Conservation (phyloP, 2,113 vertebrate species). For the Aptenodytes forsteri region DNA sequence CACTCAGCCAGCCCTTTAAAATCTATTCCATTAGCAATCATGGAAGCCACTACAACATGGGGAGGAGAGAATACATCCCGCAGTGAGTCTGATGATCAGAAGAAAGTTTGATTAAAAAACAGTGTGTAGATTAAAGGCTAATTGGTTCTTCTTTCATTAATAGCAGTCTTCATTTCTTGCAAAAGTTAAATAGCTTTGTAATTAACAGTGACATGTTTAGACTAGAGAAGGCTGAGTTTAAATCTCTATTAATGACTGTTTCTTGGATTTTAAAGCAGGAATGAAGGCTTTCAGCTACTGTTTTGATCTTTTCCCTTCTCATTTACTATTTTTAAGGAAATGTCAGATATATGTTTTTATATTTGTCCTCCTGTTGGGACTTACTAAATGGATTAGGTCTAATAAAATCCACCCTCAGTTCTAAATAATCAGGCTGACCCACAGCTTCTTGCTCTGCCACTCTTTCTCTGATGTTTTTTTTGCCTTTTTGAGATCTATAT, state of each 20-base stretch:
- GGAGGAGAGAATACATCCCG: slow-evolving; percentile 22
- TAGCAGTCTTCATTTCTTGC: slow-evolving; percentile 49
- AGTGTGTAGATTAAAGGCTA: slow-evolving; percentile 39
- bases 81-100: slow-evolving; percentile 56
- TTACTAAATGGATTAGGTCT: not conserved
- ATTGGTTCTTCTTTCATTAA: slow-evolving; percentile 57
- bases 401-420: not conserved
- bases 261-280: slow-evolving; percentile 38
- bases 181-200: slow-evolving; percentile 58
- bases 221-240: slow-evolving; percentile 9
- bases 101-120: slow-evolving; percentile 57
- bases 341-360: not conserved
- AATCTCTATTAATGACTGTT: slow-evolving; percentile 35
- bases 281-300: slow-evolving; percentile 9
- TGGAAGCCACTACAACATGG: slow-evolving; percentile 9
- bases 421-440: not conserved
- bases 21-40: slow-evolving; percentile 28
- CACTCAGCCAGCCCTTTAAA: not conserved
- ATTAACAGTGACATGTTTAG: slow-evolving; percentile 50
- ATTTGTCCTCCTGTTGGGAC: not conserved
- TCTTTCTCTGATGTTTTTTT: not conserved
- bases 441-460: not conserved
- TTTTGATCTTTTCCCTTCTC: slow-evolving; percentile 31
- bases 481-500: not conserved
- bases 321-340: not conserved